Evolutionary conservation across 2,113 vertebrate genomes (phyloP).

Genomic region (Tachycineta bicolor): DNA sequence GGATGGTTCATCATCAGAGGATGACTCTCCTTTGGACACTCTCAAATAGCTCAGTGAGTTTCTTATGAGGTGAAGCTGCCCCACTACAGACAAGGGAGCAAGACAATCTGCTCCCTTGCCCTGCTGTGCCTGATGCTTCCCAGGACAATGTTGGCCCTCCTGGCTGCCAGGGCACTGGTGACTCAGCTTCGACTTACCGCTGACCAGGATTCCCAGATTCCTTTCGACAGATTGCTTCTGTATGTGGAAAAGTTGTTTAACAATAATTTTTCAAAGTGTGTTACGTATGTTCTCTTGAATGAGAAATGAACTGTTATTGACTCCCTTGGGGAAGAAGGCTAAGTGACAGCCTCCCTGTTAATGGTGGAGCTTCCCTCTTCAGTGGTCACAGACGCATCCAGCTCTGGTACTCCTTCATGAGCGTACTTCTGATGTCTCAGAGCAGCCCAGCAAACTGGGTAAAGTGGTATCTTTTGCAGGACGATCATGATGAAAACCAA

Average conservation of each 20-base stretch:
- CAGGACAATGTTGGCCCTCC: rapidly evolving
- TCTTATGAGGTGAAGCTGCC: not conserved
- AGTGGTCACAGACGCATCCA: constrained; percentile 87
- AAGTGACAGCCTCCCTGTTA: not conserved
- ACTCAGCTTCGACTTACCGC: rapidly evolving
- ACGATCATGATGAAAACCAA: not conserved
- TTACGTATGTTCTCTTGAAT: not conserved
- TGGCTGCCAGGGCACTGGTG: not conserved
- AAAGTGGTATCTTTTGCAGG: not conserved
- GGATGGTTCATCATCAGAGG: not conserved
- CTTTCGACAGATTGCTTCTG: not conserved
- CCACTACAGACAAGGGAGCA: not conserved
- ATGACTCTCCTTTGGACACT: not conserved
- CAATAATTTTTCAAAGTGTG: not conserved
- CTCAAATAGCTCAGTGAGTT: not conserved
- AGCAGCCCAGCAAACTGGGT: constrained; percentile 6
- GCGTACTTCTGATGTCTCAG: constrained; percentile 70
- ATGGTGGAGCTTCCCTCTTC: constrained; percentile 82
- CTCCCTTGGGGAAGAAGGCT: not conserved
- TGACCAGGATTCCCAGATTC: not conserved
- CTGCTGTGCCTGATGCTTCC: not conserved
- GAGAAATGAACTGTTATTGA: not conserved
- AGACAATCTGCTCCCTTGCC: not conserved
- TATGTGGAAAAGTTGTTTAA: not conserved
- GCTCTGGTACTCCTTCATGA: constrained; percentile 92